A percentile compares a stretch with the other conserved stretches of the same genome.
phyloP scores from a whole-genome alignment of 2,888 invertebrate genomes.

The Agonum fuliginosum region DNA sequence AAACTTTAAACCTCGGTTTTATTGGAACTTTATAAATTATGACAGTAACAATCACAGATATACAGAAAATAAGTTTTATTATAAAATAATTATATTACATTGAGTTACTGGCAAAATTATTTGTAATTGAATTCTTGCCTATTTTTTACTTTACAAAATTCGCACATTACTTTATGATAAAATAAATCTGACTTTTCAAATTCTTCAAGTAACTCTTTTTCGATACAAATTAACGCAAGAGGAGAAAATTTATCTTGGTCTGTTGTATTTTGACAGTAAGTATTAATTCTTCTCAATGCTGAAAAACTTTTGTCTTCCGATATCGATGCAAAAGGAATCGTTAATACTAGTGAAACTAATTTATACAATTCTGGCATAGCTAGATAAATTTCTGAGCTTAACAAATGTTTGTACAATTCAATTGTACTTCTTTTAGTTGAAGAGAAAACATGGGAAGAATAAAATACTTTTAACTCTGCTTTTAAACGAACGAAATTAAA shows the following conservation, averaged over 20 bases:
- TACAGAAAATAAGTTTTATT: too few species aligned
- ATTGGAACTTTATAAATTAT: too few species aligned
- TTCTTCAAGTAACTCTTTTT: neutral
- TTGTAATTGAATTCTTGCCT: too few species aligned
- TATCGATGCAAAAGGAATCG: neutral
- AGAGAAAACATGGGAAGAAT: neutral
- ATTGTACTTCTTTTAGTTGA: neutral
- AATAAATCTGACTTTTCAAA: too few species aligned
- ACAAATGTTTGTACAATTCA: neutral
- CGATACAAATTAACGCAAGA: neutral
- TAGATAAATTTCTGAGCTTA: neutral
- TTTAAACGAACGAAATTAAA: slow-evolving; percentile 15
- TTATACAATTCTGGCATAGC: neutral
- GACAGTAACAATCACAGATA: too few species aligned
- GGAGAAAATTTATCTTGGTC: neutral
- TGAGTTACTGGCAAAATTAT: too few species aligned
- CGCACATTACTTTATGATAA: too few species aligned
- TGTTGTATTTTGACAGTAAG: neutral
- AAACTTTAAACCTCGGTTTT: too few species aligned
- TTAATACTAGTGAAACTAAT: neutral
- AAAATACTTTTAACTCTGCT: neutral
- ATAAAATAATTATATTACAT: too few species aligned
- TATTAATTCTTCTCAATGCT: neutral
- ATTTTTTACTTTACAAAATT: too few species aligned
- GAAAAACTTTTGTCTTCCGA: neutral